Conservation (phyloP, 1,140 invertebrate genomes). For the Heliothis virescens region DNA sequence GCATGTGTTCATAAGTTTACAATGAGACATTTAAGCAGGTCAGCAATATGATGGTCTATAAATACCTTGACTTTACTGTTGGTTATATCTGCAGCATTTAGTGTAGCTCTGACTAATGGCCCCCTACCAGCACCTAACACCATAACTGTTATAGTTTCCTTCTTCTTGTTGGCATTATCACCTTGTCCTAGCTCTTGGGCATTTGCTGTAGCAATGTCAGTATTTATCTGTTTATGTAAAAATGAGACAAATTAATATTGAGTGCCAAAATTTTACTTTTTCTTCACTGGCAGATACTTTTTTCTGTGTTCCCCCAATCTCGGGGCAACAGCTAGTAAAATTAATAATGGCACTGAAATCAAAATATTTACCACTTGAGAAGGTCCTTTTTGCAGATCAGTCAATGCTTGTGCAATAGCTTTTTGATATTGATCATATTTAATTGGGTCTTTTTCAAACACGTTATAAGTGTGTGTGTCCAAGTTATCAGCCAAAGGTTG, state of each 20-base stretch:
- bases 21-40: too few species aligned
- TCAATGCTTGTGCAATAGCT: constrained; percentile 92
- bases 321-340: too few species aligned
- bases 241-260: too few species aligned
- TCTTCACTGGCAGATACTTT: too few species aligned
- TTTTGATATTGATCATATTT: constrained; percentile 98
- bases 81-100: constrained; percentile 92
- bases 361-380: constrained; percentile 13
- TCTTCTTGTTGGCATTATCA: constrained; percentile 51
- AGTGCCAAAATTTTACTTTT: too few species aligned
- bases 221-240: constrained; percentile 18
- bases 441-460: constrained; percentile 99
- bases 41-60: not conserved
- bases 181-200: constrained; percentile 56
- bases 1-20: too few species aligned
- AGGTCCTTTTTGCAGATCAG: constrained; percentile 71
- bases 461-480: constrained; percentile 98
- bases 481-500: constrained; percentile 98
- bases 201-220: constrained; percentile 30
- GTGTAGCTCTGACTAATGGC: constrained; percentile 94
- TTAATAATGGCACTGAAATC: not conserved
- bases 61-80: constrained; percentile 87
- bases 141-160: constrained; percentile 90
- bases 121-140: constrained; percentile 98
- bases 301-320: too few species aligned